Evolutionary conservation across 2,797 vertebrate genomes (phyloP).

Genomic region (Sardinella longiceps): DNA sequence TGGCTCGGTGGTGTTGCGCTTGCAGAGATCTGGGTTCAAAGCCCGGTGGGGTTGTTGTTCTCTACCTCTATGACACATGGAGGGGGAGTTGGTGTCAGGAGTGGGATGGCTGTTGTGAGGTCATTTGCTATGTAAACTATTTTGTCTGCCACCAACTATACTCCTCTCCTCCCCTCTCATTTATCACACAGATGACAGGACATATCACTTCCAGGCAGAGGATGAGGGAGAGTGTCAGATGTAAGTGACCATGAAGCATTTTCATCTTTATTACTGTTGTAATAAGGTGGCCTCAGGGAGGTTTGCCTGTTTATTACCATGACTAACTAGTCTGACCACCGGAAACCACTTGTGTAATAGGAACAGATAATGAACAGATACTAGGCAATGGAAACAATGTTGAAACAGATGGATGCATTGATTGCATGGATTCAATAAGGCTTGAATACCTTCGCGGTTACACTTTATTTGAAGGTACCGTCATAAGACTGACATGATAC

Average conservation of each 20-base stretch:
- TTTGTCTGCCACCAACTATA: neutral
- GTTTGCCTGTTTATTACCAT: neutral
- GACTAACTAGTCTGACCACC: too few relatives aligned
- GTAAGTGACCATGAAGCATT: conserved; percentile 74
- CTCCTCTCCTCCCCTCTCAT: conserved; percentile 30
- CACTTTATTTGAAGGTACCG: too few relatives aligned
- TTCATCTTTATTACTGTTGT: neutral
- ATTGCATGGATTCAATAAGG: neutral
- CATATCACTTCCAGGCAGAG: conserved; percentile 94
- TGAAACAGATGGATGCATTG: neutral
- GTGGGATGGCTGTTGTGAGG: too few relatives aligned
- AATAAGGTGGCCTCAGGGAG: neutral
- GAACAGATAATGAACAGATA: neutral
- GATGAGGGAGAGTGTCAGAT: conserved; percentile 93
- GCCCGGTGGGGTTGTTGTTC: too few relatives aligned
- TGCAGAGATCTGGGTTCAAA: too few relatives aligned
- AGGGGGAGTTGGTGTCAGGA: too few relatives aligned
- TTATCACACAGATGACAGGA: conserved; percentile 84
- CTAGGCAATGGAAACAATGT: neutral
- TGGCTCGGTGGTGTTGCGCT: too few relatives aligned
- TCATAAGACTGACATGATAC: too few relatives aligned
- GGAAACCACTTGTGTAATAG: neutral
- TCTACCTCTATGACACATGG: too few relatives aligned
- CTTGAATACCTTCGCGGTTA: too few relatives aligned
- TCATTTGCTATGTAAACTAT: too few relatives aligned